These are phyloP conservation scores for Heteromormyrus szaboi DNA, from an alignment of 2,797 vertebrate species.

Conservation along the genomic window DNA sequence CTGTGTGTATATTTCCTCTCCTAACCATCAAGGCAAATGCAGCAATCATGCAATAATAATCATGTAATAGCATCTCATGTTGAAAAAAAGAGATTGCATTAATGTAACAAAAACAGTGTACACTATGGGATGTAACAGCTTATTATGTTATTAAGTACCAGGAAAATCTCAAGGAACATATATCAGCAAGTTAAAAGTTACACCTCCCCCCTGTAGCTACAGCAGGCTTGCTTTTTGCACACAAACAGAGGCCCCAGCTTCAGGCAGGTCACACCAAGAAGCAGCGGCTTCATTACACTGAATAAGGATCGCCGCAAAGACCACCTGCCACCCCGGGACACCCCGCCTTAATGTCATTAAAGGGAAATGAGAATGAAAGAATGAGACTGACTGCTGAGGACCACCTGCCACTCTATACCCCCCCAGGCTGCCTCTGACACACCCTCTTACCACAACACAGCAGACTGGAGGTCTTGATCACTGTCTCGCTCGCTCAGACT, in stretches of 20 bases:
- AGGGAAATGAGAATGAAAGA: neutral
- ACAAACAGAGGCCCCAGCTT: neutral
- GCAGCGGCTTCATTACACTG: neutral
- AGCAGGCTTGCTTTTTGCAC: neutral
- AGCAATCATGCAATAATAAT: neutral
- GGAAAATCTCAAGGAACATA: neutral
- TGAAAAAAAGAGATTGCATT: neutral
- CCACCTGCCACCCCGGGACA: neutral
- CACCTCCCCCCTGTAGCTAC: neutral
- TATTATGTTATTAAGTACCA: neutral
- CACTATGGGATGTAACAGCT: neutral
- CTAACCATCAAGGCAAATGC: neutral
- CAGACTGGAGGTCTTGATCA: neutral
- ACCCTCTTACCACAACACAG: neutral
- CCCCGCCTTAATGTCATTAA: neutral
- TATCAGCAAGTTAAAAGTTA: neutral
- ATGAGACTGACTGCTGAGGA: neutral
- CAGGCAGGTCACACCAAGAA: slow-evolving; percentile 2
- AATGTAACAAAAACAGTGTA: neutral
- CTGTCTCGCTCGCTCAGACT: neutral
- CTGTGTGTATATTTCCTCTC: neutral
- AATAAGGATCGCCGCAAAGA: neutral
- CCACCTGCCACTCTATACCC: slow-evolving; percentile 14
- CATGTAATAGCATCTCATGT: neutral
- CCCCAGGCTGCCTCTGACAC: neutral